These are phyloP conservation scores for Ceratotherium simum DNA, from an alignment of 2,113 vertebrate species.

Conservation along the genomic window DNA sequence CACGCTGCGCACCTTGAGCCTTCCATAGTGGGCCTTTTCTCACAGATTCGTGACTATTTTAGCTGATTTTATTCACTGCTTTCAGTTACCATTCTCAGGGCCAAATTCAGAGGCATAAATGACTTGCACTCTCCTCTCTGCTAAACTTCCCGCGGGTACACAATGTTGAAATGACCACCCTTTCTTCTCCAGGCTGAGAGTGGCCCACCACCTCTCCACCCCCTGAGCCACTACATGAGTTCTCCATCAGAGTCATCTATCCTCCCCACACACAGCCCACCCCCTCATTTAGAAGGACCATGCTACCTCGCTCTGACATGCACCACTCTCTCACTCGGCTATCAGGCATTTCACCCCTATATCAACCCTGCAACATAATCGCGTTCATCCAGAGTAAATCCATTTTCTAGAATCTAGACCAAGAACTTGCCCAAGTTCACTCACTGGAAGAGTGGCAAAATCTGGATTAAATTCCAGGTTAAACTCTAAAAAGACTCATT, in stretches of 20 bases:
- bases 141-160: background rate
- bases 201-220: accelerated
- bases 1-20: accelerated
- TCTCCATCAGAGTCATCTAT: too few relatives aligned
- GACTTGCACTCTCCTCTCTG: too few relatives aligned
- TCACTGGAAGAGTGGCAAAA: background rate
- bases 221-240: accelerated
- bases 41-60: background rate
- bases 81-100: background rate
- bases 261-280: too few relatives aligned
- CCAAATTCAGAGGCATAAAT: background rate
- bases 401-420: background rate
- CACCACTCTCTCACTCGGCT: accelerated
- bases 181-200: background rate
- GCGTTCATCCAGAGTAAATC: background rate
- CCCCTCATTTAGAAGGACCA: too few relatives aligned
- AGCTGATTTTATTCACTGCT: background rate
- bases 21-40: background rate
- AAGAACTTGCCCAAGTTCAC: too few relatives aligned
- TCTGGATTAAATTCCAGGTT: background rate
- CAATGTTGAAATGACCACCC: background rate
- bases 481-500: too few relatives aligned
- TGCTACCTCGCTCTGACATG: accelerated
- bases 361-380: background rate
- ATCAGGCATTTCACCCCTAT: accelerated